A percentile compares a stretch with the other conserved stretches of the same genome.
Evolutionary conservation across 2,797 vertebrate species (phyloP).

Genomic region (Chiroxiphia lanceolata): DNA sequence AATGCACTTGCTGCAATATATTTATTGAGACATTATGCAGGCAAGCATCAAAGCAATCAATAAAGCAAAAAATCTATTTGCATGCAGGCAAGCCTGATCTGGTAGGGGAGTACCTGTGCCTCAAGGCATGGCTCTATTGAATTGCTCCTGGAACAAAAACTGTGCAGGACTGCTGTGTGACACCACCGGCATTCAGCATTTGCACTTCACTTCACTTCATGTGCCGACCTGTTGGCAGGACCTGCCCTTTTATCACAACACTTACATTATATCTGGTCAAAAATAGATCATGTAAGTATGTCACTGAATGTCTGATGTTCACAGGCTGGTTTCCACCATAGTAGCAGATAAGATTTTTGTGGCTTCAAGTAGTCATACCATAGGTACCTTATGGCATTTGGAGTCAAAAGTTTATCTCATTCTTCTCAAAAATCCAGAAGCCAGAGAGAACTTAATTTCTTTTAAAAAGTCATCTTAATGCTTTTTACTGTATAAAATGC

Average conservation of each 20-base stretch:
- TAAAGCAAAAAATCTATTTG: not conserved
- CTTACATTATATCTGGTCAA: not conserved
- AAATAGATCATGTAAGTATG: not conserved
- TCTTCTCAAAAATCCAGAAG: constrained; percentile 9
- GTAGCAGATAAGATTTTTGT: not conserved
- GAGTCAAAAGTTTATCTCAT: not conserved
- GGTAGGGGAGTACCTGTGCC: not conserved
- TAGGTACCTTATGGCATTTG: not conserved
- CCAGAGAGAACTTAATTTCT: not conserved
- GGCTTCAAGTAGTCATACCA: not conserved
- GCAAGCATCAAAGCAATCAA: not conserved
- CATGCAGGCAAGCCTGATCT: not conserved
- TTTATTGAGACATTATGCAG: not conserved
- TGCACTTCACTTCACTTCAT: not conserved
- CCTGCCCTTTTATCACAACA: not conserved
- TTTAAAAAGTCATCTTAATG: not conserved
- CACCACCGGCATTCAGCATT: rapidly evolving
- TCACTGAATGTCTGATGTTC: not conserved
- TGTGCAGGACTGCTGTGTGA: not conserved
- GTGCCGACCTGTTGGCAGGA: not conserved
- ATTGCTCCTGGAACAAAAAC: not conserved
- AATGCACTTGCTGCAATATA: not conserved
- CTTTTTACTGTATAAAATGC: not conserved
- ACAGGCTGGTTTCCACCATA: not conserved
- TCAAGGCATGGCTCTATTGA: rapidly evolving